Evolutionary conservation across 64 coral and sea anemone genomes (phyloP).

Genomic region (Montipora cactus): DNA sequence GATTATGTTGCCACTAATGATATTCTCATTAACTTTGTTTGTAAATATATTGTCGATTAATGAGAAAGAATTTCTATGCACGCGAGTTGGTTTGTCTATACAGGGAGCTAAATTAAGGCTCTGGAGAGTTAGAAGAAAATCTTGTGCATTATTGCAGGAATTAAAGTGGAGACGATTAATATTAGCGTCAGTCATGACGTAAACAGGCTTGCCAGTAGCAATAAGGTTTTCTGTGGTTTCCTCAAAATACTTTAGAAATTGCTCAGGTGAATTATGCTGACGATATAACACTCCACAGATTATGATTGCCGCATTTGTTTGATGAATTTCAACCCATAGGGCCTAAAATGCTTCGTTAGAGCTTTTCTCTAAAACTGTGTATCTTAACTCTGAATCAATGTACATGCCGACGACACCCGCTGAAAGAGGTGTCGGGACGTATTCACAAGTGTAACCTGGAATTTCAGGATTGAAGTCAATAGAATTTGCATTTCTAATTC

Average conservation of each 20-base stretch:
- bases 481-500: slow-evolving; percentile 27
- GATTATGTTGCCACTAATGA: no score
- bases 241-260: background rate
- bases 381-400: background rate
- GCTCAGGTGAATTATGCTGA: no score
- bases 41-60: no score
- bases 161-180: no score
- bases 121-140: no score
- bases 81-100: slow-evolving; percentile 52
- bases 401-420: background rate
- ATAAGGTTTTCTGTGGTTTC: background rate
- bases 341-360: no score
- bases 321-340: no score
- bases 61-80: no score
- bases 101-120: slow-evolving; percentile 16
- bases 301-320: no score
- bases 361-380: no score
- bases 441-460: slow-evolving; percentile 7
- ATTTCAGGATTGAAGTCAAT: background rate
- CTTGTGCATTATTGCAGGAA: background rate
- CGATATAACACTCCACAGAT: no score
- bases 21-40: no score
- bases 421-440: background rate
- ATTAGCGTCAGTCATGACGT: background rate
- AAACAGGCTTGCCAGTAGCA: background rate